These are phyloP conservation scores for Dipodomys spectabilis DNA, from an alignment of 2,113 vertebrate genomes.

Conservation along the genomic window DNA sequence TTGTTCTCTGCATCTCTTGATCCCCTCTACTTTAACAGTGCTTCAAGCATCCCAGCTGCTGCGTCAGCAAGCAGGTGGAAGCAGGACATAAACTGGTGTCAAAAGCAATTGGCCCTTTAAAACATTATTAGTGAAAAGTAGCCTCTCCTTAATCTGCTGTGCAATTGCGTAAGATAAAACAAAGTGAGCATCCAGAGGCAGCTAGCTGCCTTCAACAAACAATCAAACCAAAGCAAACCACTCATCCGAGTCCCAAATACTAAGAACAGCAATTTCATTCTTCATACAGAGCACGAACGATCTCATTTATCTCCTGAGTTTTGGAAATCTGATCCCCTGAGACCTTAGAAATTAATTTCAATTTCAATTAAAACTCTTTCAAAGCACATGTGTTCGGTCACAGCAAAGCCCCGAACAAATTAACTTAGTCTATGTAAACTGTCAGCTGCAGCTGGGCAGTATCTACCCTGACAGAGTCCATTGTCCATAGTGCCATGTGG, in stretches of 20 bases:
- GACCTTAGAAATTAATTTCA: conserved; percentile 86
- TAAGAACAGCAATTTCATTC: conserved; percentile 71
- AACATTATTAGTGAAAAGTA: conserved; percentile 75
- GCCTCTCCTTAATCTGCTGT: conserved; percentile 68
- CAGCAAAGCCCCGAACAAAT: conserved; percentile 82
- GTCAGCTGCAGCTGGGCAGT: background rate
- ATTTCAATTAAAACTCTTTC: conserved; percentile 86
- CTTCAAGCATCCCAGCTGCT: conserved; percentile 71
- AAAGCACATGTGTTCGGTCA: conserved; percentile 84
- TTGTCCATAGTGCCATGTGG: conserved; percentile 71
- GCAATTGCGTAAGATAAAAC: conserved; percentile 75
- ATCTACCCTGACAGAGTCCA: background rate
- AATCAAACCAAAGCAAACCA: conserved; percentile 21
- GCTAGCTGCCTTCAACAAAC: conserved; percentile 63
- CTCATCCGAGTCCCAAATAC: conserved; percentile 17
- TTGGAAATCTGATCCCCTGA: conserved; percentile 81
- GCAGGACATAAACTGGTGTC: conserved; percentile 51
- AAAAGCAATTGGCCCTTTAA: conserved; percentile 58
- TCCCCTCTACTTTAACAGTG: conserved; percentile 64
- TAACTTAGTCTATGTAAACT: conserved; percentile 81
- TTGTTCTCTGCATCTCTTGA: conserved; percentile 63
- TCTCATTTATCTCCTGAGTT: conserved; percentile 76
- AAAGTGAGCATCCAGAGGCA: conserved; percentile 68
- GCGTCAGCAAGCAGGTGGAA: conserved; percentile 64
- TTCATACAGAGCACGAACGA: conserved; percentile 66